Conservation (phyloP, 2,888 invertebrate genomes). For the Hypselothyrea guttata region DNA sequence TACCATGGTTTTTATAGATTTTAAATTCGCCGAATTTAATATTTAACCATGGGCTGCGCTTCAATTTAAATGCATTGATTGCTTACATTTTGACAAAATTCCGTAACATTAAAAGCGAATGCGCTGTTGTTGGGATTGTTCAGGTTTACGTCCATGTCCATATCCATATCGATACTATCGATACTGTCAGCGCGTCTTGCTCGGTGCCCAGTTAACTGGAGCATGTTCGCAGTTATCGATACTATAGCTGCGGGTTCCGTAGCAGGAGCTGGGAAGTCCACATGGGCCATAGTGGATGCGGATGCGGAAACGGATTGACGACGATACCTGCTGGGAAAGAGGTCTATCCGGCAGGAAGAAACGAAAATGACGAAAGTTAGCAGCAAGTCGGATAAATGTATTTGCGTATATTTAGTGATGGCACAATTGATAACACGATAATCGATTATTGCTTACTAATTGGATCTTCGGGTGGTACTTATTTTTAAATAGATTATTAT, state of each 20-base stretch:
- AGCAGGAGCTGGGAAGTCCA: conserved; percentile 46
- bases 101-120: conserved; percentile 68
- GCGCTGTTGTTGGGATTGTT: conserved; percentile 27
- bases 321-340: conserved; percentile 63
- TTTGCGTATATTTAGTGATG: neutral
- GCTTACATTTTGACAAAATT: conserved; percentile 73
- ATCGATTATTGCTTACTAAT: too few species aligned
- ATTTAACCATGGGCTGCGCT: neutral
- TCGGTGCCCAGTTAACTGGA: conserved; percentile 44
- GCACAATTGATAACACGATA: too few species aligned
- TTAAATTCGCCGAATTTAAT: too few species aligned
- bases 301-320: conserved; percentile 26
- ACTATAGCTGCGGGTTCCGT: conserved; percentile 24
- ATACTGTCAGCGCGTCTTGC: conserved; percentile 33
- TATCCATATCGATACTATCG: conserved; percentile 19
- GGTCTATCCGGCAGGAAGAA: conserved; percentile 19
- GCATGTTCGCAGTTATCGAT: conserved; percentile 46
- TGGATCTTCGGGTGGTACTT: too few species aligned
- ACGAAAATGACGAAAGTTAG: neutral
- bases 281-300: conserved; percentile 36
- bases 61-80: neutral
- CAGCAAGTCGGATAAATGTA: neutral
- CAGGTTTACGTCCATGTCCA: too few species aligned
- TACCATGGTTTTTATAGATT: too few species aligned
- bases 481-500: too few species aligned